phyloP scores from a whole-genome alignment of 2,113 vertebrate species.

The Eptesicus fuscus region DNA sequence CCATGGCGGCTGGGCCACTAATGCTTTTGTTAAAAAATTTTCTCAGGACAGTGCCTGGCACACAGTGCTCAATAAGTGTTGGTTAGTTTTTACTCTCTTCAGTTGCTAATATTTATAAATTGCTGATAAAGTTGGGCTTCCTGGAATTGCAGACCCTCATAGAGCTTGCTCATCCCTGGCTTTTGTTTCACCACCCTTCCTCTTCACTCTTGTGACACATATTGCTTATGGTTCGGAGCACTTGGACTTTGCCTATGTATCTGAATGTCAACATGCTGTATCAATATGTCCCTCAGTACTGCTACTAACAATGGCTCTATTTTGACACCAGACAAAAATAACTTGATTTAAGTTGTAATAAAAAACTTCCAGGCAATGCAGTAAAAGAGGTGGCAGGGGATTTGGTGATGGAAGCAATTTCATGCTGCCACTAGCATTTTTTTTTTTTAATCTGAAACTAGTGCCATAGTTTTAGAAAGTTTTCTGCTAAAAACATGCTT shows the following conservation, averaged over 20 bases:
- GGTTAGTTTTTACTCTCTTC: neutral
- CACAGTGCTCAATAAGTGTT: neutral
- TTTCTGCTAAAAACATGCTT: neutral
- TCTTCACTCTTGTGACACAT: neutral
- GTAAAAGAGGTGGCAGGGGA: neutral
- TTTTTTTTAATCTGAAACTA: neutral
- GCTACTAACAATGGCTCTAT: neutral
- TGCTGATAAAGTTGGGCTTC: neutral
- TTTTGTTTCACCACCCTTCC: neutral
- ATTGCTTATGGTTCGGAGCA: neutral
- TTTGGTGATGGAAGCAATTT: neutral
- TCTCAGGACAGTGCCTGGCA: neutral
- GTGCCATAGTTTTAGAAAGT: neutral
- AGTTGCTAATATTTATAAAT: neutral
- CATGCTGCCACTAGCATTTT: neutral
- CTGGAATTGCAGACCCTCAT: neutral
- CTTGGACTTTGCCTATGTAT: neutral
- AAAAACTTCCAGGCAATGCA: neutral
- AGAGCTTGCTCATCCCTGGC: neutral
- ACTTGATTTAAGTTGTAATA: neutral
- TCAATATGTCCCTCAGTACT: neutral
- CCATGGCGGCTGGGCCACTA: neutral
- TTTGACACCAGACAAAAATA: neutral
- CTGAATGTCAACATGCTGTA: neutral
- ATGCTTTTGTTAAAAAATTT: neutral